A percentile compares a stretch with the other conserved stretches of the same genome.
Conservation (phyloP, 2,888 invertebrate genomes). For the Sphaerophoria taeniata region DNA sequence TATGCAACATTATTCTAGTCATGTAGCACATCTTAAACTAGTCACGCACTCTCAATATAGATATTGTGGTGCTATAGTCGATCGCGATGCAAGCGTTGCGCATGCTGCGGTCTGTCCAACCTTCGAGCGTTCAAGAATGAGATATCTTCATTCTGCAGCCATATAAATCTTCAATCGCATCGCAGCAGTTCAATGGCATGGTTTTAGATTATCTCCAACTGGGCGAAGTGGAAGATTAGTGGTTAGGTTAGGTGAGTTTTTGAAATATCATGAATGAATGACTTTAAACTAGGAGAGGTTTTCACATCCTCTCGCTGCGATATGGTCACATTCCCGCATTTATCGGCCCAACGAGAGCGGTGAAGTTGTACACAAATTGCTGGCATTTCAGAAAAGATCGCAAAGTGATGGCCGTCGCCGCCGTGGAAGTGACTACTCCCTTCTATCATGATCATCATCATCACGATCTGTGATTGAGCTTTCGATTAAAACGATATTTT, state of each 20-base stretch:
- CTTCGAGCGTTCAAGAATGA: slow-evolving; percentile 36
- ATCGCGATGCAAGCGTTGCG: slow-evolving; percentile 35
- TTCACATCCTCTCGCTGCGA: neutral
- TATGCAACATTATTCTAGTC: slow-evolving; percentile 74
- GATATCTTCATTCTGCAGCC: slow-evolving; percentile 69
- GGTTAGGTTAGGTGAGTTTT: slow-evolving; percentile 52
- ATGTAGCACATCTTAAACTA: slow-evolving; percentile 74
- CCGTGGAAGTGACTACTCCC: slow-evolving; percentile 22
- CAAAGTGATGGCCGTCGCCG: slow-evolving; percentile 1
- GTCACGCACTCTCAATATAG: slow-evolving; percentile 63
- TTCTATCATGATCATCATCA: slow-evolving; percentile 20
- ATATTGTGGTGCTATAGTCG: neutral
- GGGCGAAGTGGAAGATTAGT: slow-evolving; percentile 62
- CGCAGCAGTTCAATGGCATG: slow-evolving; percentile 55
- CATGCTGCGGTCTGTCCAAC: slow-evolving; percentile 65
- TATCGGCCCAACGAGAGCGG: neutral
- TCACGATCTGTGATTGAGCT: slow-evolving; percentile 41
- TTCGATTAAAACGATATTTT: slow-evolving; percentile 24
- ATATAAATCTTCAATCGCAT: slow-evolving; percentile 58
- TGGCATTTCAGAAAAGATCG: slow-evolving; percentile 35
- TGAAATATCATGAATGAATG: slow-evolving; percentile 60
- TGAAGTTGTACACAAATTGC: slow-evolving; percentile 45
- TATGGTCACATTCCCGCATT: too few relatives aligned
- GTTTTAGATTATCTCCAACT: slow-evolving; percentile 64
- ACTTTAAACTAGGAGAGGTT: slow-evolving; percentile 10